Evolutionary conservation across 2,888 invertebrate species (phyloP), one percentile per base, ranked within the genome.

Genomic region (Epicampocera succincta): DNA sequence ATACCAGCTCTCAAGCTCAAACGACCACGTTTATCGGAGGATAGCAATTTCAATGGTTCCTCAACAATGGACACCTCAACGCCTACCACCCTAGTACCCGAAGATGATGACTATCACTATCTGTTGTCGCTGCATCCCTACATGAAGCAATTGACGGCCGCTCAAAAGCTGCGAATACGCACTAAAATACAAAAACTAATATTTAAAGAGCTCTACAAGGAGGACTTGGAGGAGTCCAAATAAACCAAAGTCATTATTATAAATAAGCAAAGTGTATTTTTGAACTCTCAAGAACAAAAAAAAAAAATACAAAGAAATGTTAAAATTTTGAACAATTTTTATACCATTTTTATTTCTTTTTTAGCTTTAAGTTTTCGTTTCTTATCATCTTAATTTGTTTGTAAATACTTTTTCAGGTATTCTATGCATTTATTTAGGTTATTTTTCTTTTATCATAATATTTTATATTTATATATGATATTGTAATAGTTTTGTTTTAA

Each of bases 161-260:
- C 90, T n/a, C 91, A 91, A 75, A 91, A 91, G 78, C 83, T 91
- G 60, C 87, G 90, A 69, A 89, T 91, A 68, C 89, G 91, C 80
- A 91, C 91, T 83, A 91, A 91, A 87, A 91, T 91, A 85, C 91
- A 91, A 84, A 91, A 91, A 83, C 84, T 91, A 72, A 91, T 91
- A 58, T 91, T 91, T 77, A 91, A 91, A 74, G 91, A 91, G 85
- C 86, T 91, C 5, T 91, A 91, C 84, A 90, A 91, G 84, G 91
- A 91, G 83, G 90, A 91, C 84, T 86, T 90, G 73, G 91, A 91
- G 81, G 90, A 90, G 85, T 87, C 87, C 40, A 90, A 90, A 87
- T 90, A 73, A 82, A 78, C 82, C 82, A 82, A 82, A 82, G 82
- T 82, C 82, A 74, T 82, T 78, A 77, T 60, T 61, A 56, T 42